phyloP scores from a whole-genome alignment of 37 sponge, comb jelly and placozoan genomes.

The Ephydatia muelleri region DNA sequence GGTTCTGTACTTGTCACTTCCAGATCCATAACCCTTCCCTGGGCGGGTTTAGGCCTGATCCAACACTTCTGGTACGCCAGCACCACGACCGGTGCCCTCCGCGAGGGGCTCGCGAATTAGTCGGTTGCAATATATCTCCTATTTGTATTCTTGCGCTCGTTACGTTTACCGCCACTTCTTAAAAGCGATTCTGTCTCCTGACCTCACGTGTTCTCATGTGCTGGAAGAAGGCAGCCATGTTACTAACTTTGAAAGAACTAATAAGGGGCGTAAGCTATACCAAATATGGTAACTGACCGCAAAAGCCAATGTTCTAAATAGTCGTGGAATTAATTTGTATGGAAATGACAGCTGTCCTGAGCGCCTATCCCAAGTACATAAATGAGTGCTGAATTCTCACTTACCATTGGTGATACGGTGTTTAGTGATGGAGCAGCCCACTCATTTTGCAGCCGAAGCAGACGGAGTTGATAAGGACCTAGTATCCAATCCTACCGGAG shows the following conservation, averaged over 20 bases:
- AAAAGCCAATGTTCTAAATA: not conserved
- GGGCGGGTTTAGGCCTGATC: not conserved
- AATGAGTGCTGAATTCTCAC: not conserved
- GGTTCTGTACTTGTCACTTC: constrained; percentile 19
- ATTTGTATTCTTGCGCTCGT: not conserved
- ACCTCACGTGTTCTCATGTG: constrained; percentile 91
- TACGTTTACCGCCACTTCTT: constrained; percentile 70
- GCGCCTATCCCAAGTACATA: not conserved
- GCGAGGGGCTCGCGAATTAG: constrained; percentile 3
- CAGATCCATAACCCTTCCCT: constrained; percentile 46
- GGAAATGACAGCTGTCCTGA: not conserved
- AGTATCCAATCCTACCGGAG: not conserved
- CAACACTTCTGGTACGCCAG: not conserved
- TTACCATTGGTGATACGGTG: not conserved
- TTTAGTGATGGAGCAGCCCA: not conserved
- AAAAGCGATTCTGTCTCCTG: constrained; percentile 77
- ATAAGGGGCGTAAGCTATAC: not conserved
- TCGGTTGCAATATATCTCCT: not conserved
- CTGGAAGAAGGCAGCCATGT: constrained; percentile 73
- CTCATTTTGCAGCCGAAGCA: not conserved
- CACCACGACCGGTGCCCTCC: constrained; percentile 13
- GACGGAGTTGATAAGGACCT: not conserved
- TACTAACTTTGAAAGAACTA: constrained; percentile 2
- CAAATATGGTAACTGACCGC: not conserved
- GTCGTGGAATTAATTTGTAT: not conserved